Percentiles rank a stretch among this genome's conserved stretches.
phyloP scores from a whole-genome alignment of 2,888 invertebrate species.

The Clunio marinus region DNA sequence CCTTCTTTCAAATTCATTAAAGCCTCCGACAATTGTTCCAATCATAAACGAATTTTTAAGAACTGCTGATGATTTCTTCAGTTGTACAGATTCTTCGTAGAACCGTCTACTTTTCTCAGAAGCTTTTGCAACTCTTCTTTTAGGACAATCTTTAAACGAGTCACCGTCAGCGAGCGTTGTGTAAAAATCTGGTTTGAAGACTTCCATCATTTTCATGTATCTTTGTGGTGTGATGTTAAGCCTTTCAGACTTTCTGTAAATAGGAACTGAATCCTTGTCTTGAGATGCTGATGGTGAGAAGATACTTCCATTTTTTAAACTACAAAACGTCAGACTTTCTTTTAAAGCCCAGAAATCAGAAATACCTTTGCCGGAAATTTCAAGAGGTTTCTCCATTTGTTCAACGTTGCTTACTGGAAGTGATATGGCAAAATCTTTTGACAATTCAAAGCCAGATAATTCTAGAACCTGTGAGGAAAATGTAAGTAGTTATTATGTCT shows the following conservation, averaged over 20 bases:
- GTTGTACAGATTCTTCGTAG: constrained; percentile 64
- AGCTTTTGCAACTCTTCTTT: constrained; percentile 68
- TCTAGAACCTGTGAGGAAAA: constrained; percentile 49
- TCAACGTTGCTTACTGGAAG: constrained; percentile 43
- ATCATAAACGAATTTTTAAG: constrained; percentile 47
- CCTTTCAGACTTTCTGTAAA: constrained; percentile 78
- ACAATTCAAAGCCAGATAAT: background rate
- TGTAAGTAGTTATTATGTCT: background rate
- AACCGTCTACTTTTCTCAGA: constrained; percentile 64
- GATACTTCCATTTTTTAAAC: constrained; percentile 68
- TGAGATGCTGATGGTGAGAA: constrained; percentile 66
- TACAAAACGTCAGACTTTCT: constrained; percentile 53
- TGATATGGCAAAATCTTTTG: background rate
- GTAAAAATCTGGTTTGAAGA: constrained; percentile 75
- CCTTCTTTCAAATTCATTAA: constrained; percentile 60
- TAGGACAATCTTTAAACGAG: constrained; percentile 54
- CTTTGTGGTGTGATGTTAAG: constrained; percentile 59
- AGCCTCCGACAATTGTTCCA: constrained; percentile 63
- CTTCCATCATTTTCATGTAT: constrained; percentile 74
- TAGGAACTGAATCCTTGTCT: constrained; percentile 63
- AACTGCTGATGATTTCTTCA: constrained; percentile 58
- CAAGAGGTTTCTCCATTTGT: constrained; percentile 62
- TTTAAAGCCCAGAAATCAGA: constrained; percentile 65
- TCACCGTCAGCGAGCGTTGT: constrained; percentile 69
- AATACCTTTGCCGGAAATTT: constrained; percentile 61